Conservation (phyloP, 92 coral and sea anemone genomes). For the Heteractis magnifica region DNA sequence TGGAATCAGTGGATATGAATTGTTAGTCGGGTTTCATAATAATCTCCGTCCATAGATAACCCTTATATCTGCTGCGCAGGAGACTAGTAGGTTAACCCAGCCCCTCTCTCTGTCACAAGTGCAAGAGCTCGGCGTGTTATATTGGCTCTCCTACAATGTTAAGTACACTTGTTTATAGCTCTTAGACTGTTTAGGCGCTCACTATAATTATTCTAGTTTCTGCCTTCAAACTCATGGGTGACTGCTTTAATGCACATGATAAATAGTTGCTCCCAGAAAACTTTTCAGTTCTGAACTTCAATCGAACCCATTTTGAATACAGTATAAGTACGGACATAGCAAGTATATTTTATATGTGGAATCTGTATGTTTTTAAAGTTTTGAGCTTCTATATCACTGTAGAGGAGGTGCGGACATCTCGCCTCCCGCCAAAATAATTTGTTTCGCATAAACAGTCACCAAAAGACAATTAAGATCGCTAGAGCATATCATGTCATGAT, state of each 20-base stretch:
- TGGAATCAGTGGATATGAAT: not conserved
- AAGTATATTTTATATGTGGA: no score
- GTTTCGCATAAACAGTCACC: not conserved
- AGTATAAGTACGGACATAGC: not conserved
- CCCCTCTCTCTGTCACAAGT: no score
- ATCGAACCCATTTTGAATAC: not conserved
- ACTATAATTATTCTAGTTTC: not conserved
- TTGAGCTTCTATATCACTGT: no score
- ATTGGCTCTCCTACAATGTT: not conserved
- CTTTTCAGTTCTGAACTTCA: not conserved
- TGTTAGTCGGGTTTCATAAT: not conserved
- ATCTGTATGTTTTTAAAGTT: no score
- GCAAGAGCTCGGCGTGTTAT: not conserved
- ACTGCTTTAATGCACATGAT: not conserved
- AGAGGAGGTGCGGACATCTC: no score
- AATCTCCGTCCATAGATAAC: no score
- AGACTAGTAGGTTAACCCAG: no score
- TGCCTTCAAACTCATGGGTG: no score
- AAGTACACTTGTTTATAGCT: not conserved
- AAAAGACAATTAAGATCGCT: not conserved
- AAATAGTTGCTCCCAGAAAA: not conserved
- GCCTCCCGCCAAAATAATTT: constrained; percentile 2
- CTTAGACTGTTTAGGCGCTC: not conserved
- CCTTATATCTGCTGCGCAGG: no score
- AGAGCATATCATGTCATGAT: not conserved